phyloP scores from a whole-genome alignment of 2,797 vertebrate genomes.

The Sebastes diaconus region DNA sequence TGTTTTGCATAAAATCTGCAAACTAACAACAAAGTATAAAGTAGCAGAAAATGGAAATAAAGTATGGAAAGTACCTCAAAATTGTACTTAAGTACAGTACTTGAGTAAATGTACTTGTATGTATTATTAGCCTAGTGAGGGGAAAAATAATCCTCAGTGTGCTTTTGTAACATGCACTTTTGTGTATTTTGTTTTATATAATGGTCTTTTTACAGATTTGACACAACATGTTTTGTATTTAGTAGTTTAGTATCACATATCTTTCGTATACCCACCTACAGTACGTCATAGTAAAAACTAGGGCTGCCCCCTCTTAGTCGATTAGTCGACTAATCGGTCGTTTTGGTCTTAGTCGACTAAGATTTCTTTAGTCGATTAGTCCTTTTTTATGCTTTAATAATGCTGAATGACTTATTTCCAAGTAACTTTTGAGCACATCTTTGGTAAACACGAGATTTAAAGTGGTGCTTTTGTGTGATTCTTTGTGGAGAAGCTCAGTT shows the following conservation, averaged over 20 bases:
- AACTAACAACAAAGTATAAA: not conserved
- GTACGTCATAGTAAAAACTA: not conserved
- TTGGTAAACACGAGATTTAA: too few species aligned
- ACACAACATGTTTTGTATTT: not conserved
- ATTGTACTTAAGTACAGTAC: not conserved
- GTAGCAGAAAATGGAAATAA: not conserved
- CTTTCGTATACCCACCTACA: not conserved
- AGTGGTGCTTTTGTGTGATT: too few species aligned
- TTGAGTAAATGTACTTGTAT: not conserved
- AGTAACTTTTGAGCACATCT: too few species aligned
- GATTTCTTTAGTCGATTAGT: too few species aligned
- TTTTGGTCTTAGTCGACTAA: too few species aligned
- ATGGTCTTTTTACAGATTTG: not conserved
- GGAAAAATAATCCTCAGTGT: not conserved
- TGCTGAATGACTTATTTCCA: too few species aligned
- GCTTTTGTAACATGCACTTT: not conserved
- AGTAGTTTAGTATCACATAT: too few species aligned
- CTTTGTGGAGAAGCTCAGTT: too few species aligned
- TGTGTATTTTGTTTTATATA: not conserved
- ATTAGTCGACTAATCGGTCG: too few species aligned
- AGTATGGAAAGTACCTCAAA: not conserved
- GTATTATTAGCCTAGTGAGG: not conserved
- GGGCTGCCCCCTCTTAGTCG: too few species aligned
- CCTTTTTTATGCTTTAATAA: too few species aligned
- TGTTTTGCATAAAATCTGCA: not conserved